Percentiles rank a stretch among this genome's conserved stretches.
Evolutionary conservation across 2,113 vertebrate species (phyloP).

Genomic region (Halcyon senegalensis): DNA sequence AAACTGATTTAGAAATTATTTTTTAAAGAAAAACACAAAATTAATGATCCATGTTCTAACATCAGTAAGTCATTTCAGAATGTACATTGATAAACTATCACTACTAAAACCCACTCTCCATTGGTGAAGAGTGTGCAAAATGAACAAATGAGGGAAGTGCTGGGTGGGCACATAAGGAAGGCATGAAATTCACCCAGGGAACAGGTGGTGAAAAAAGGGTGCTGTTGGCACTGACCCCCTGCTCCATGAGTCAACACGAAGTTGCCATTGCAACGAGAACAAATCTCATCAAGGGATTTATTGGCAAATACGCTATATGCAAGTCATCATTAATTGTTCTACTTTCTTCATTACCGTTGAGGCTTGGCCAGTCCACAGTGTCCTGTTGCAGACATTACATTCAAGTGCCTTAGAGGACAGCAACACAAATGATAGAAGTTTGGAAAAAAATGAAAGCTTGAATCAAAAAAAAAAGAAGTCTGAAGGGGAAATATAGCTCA

Average conservation of each 20-base stretch:
- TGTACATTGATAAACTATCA: neutral
- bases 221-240: neutral
- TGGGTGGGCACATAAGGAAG: neutral
- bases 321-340: neutral
- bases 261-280: neutral
- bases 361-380: neutral
- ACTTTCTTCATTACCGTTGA: neutral
- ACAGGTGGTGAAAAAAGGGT: neutral
- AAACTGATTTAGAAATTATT: slow-evolving; percentile 19
- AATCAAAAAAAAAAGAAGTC: neutral
- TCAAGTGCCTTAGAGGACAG: neutral
- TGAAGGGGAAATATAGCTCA: neutral
- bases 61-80: neutral
- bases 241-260: neutral
- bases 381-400: neutral
- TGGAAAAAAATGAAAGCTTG: neutral
- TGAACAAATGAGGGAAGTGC: neutral
- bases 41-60: neutral
- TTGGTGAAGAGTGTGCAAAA: neutral
- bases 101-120: neutral
- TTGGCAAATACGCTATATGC: neutral
- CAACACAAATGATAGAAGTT: neutral
- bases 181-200: neutral
- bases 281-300: neutral
- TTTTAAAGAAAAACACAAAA: slow-evolving; percentile 26